Evolutionary conservation across 2,113 vertebrate species (phyloP), one percentile per base, ranked within the genome.

Genomic region (Hirundichthys speculiger): DNA sequence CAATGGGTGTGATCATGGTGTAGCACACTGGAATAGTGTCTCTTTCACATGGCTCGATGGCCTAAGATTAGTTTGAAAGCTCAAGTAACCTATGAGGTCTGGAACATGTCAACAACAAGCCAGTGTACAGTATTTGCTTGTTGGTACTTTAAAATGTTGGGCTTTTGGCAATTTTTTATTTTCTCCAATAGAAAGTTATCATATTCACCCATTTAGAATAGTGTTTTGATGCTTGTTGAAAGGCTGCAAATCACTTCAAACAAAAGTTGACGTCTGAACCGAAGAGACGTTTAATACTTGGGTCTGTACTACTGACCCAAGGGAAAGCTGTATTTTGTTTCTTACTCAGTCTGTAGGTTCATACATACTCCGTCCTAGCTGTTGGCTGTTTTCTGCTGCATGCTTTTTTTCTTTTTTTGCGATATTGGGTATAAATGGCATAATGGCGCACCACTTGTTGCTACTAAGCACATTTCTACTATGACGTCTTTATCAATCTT

Each of bases 21-120:
- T 66, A 59, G 59, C 69, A 43, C 58, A 51, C 65, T 67, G 73
- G 64, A 75, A 64, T 61, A 57, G 62, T 63, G 72, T 60, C 46
- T 69, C 86, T 70, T 77, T 86, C 83, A 68, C 82, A 85, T 89
- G 73, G 81, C 79, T 70, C 73, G 57, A 68, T 70, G 68, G 57
- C 76, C 76, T 75, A 82, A 86, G 84, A 90, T 92, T 89, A 90
- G 86, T 62, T 50, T 43, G 61, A 83, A 84, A 82, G 79, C 81
- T 89, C 69, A 86, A 77, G 69, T 82, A 83, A 79, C 82, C 77
- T 66, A 60, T 20, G 65, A 69, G 62, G 73, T 63, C 25, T 45
- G 25, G 58, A 69, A 22, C 43, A 65, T 58, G 60, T 82, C 70
- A 41, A 25, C 83, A 83, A 80, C 69, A 72, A 74, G 20, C 67